phyloP scores from a whole-genome alignment of 2,113 vertebrate genomes.

The Crocuta crocuta region DNA sequence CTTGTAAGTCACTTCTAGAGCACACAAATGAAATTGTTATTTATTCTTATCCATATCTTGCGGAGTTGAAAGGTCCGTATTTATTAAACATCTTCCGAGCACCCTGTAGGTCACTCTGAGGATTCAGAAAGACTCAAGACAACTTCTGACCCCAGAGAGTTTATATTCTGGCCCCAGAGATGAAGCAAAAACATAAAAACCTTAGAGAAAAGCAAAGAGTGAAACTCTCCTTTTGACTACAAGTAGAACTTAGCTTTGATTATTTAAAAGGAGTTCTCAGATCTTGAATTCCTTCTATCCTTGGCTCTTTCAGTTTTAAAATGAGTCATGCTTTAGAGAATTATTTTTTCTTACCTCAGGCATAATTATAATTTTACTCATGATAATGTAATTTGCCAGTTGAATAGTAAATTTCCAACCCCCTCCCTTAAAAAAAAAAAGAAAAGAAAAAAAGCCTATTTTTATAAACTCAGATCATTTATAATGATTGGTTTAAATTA shows the following conservation, averaged over 20 bases:
- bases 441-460: background rate
- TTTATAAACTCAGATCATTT: slow-evolving; percentile 51
- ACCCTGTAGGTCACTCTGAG: background rate
- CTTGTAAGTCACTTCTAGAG: background rate
- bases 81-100: background rate
- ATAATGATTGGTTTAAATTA: slow-evolving; percentile 48
- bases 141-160: background rate
- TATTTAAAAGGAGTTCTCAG: slow-evolving; percentile 27
- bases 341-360: slow-evolving; percentile 70
- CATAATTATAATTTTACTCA: slow-evolving; percentile 70
- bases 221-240: background rate
- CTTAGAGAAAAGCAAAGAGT: background rate
- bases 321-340: slow-evolving; percentile 72
- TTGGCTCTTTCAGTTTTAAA: slow-evolving; percentile 66
- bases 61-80: background rate
- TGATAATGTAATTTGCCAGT: slow-evolving; percentile 59
- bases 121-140: background rate
- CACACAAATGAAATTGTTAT: background rate
- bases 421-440: background rate
- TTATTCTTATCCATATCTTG: background rate
- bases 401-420: slow-evolving; percentile 52
- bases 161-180: background rate
- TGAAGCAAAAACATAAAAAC: background rate
- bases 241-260: slow-evolving; percentile 6
- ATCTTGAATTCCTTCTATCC: slow-evolving; percentile 53